Percentiles rank a stretch among this genome's conserved stretches.
Evolutionary conservation across 2,797 vertebrate species (phyloP).

Genomic region (Simalia tracyae): DNA sequence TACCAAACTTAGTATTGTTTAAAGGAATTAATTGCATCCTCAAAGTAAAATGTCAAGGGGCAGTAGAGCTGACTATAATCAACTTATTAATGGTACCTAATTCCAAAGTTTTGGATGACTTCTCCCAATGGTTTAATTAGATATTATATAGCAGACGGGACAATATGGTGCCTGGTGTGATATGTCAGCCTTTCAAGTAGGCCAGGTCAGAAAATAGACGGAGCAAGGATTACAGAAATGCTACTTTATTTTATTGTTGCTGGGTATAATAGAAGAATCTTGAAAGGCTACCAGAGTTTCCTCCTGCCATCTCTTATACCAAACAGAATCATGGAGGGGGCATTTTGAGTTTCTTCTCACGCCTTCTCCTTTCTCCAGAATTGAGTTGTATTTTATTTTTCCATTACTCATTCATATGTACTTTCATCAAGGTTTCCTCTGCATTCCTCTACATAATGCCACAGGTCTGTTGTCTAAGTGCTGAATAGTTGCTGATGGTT

Average conservation of each 20-base stretch:
- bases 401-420: not conserved
- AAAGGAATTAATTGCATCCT: not conserved
- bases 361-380: not conserved
- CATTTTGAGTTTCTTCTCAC: not conserved
- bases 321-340: not conserved
- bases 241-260: not conserved
- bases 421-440: not conserved
- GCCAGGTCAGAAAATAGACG: not conserved
- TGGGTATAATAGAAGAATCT: not conserved
- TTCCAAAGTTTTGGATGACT: not conserved
- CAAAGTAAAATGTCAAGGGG: not conserved
- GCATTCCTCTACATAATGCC: not conserved
- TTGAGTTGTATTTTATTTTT: not conserved
- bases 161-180: not conserved
- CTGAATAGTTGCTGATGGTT: not conserved
- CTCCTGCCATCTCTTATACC: not conserved
- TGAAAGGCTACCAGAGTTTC: not conserved
- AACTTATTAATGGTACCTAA: not conserved
- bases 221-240: not conserved
- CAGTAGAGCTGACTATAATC: not conserved
- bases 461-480: not conserved
- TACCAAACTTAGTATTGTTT: not conserved
- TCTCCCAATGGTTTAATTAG: not conserved
- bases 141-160: not conserved
- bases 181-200: not conserved